A percentile compares a stretch with the other conserved stretches of the same genome.
Conservation (phyloP, 2,888 invertebrate species). For the Sialis lutaria region DNA sequence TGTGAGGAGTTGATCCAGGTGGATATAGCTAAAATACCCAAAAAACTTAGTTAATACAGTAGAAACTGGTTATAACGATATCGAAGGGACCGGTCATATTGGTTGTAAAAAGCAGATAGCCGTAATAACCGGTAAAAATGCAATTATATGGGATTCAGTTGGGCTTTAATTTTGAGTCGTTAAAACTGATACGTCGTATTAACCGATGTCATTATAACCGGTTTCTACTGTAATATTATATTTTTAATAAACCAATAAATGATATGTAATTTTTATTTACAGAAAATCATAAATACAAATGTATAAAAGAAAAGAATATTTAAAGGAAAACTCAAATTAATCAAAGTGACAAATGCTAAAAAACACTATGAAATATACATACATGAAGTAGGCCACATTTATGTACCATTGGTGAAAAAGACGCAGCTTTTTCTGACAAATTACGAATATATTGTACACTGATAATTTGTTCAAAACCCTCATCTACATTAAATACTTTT, state of each 20-base stretch:
- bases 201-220: too few relatives aligned
- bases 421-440: neutral
- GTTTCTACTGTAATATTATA: too few relatives aligned
- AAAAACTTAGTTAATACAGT: neutral
- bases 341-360: neutral
- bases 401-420: neutral
- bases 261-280: too few relatives aligned
- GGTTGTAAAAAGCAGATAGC: too few relatives aligned
- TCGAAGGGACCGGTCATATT: too few relatives aligned
- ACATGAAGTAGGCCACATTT: constrained; percentile 2
- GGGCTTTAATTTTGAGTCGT: too few relatives aligned
- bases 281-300: neutral
- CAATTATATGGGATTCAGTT: too few relatives aligned
- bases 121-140: too few relatives aligned
- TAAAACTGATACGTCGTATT: too few relatives aligned
- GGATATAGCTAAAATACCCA: constrained; percentile 1
- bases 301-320: neutral
- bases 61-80: too few relatives aligned
- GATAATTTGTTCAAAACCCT: neutral
- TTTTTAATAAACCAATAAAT: neutral
- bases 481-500: constrained; percentile 1
- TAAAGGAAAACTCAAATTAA: neutral
- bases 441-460: neutral
- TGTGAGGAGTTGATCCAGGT: neutral
- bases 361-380: neutral